A percentile compares a stretch with the other conserved stretches of the same genome.
phyloP scores from a whole-genome alignment of 2,797 vertebrate genomes.

The Melanotaenia trifasciata region DNA sequence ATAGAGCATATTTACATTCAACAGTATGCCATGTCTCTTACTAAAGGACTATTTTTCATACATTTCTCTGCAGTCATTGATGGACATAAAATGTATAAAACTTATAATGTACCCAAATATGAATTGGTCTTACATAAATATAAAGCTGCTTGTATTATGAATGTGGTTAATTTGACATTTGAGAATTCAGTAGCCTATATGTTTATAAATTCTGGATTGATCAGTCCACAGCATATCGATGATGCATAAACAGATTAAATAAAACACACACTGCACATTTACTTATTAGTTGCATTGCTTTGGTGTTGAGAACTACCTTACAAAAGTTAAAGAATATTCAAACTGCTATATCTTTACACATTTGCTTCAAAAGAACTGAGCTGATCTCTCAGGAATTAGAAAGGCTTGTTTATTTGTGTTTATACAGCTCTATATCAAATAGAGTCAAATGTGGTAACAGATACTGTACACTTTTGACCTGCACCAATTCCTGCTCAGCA shows the following conservation, averaged over 20 bases:
- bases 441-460: background rate
- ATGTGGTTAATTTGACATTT: background rate
- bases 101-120: background rate
- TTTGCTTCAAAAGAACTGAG: background rate
- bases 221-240: constrained; percentile 19
- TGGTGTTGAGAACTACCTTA: background rate
- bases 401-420: background rate
- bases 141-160: background rate
- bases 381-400: background rate
- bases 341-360: background rate
- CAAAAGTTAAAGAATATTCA: background rate
- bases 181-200: background rate
- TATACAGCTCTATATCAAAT: background rate
- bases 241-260: background rate
- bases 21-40: background rate
- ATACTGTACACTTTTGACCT: constrained; percentile 8
- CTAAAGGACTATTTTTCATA: constrained; percentile 5
- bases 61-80: background rate
- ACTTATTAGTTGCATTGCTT: background rate
- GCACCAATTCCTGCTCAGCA: constrained; percentile 10
- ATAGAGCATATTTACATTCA: background rate
- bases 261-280: constrained; percentile 8
- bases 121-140: background rate
- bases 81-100: background rate
- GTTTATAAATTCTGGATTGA: constrained; percentile 8